Base-by-base conservation (phyloP, 1,140 invertebrate genomes). In the Drosophila erecta region DNA sequence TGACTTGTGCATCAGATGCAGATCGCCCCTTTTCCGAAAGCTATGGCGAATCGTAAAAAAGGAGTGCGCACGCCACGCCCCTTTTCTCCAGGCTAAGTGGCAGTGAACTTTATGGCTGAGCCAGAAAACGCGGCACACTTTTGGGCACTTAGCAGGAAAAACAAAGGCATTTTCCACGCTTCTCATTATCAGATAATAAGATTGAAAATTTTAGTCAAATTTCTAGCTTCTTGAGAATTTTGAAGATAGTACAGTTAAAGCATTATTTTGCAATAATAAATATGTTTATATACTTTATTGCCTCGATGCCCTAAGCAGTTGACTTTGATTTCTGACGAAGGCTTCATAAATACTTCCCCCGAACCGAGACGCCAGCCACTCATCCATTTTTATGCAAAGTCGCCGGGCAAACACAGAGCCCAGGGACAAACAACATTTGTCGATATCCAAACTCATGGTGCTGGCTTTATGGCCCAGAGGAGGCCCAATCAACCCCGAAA, bases 321-420 rank as follows among this genome's bases (percentile, higher is more conserved):
- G 40, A 41, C 35, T 41, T 60, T 64, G 59, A 67, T 64, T 64
- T 44, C 64, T 51, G 20, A 51, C 46, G 33, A 50, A 24, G 43
- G 35, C 44, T 66, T 62, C 27, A 64, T 62, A 64, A 66, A 50
- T 64, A 51, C 27, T 41, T 67, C 11, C 51, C 51, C 17, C 46
- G 20, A 33, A 33, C 17, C 50, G 20, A 24, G 14, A 4, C n/a
- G 8, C 35, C 27, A 55, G 7, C 35, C 27, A 55, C 46, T 59
- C 40, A 15, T 38, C 58, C 58, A 83, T 79, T 87, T 83, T 86
- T 79, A 89, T 86, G 83, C 84, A 87, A 86, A 86, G 83, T 89
- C 84, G 61, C 46, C 59, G 33, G 35, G 75, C 83, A 86, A 86
- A 86, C 66, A 83, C 49, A 75, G 15, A 46, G 83, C 58, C 79